Conservation (phyloP, 2,113 vertebrate genomes). For the Tachysurus fulvidraco region DNA sequence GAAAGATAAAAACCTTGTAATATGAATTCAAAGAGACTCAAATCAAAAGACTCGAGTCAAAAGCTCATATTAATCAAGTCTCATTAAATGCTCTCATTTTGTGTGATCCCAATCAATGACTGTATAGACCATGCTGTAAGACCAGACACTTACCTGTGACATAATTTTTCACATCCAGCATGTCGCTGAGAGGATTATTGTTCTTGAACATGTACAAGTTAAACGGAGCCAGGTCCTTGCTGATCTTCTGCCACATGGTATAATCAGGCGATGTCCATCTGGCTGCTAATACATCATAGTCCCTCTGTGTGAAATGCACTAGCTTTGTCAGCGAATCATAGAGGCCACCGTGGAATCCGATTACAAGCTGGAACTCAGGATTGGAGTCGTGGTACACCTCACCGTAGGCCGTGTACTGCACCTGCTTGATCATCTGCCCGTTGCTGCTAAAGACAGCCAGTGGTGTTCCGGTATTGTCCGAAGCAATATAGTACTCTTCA, state of each 20-base stretch:
- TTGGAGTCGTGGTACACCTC: constrained; percentile 97
- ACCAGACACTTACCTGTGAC: constrained; percentile 83
- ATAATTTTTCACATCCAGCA: constrained; percentile 95
- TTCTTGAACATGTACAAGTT: constrained; percentile 99
- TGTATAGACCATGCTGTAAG: constrained; percentile 20
- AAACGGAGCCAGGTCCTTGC: constrained; percentile 90
- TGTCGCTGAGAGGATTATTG: constrained; percentile 97
- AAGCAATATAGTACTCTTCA: constrained; percentile 96
- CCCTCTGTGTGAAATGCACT: constrained; percentile 95
- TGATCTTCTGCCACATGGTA: constrained; percentile 93
- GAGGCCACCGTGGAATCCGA: constrained; percentile 97
- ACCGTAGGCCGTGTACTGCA: constrained; percentile 96
- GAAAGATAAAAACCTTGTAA: not conserved
- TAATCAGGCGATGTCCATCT: constrained; percentile 98
- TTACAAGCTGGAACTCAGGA: constrained; percentile 93
- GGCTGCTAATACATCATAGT: constrained; percentile 94
- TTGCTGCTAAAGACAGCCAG: constrained; percentile 98
- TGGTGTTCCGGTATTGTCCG: constrained; percentile 95
- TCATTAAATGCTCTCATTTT: not conserved
- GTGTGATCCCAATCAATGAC: not conserved
- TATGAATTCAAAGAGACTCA: not conserved
- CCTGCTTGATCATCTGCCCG: constrained; percentile 97
- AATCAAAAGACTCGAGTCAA: not conserved
- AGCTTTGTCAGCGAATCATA: constrained; percentile 95
- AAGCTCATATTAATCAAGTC: not conserved